Conservation (phyloP, 2,113 vertebrate genomes). For the Chascanopsetta lugubris region DNA sequence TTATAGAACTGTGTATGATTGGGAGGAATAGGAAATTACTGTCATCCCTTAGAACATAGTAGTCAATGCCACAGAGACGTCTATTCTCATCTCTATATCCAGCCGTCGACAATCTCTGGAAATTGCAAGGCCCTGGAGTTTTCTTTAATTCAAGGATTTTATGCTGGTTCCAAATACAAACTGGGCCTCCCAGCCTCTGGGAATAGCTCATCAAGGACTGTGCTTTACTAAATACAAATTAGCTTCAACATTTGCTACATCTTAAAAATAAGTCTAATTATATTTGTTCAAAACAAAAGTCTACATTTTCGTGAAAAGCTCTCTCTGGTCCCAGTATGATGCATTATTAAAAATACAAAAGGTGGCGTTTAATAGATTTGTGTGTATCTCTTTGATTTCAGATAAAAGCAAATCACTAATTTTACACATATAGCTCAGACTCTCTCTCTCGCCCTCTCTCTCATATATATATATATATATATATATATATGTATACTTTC, state of each 20-base stretch:
- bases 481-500: constrained; percentile 51
- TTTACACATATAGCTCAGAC: constrained; percentile 59
- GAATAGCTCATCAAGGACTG: constrained; percentile 83
- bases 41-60: constrained; percentile 48
- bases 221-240: constrained; percentile 84
- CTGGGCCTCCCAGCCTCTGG: constrained; percentile 73
- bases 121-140: constrained; percentile 80
- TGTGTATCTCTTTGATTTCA: constrained; percentile 76
- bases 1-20: constrained; percentile 51
- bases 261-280: constrained; percentile 82
- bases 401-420: constrained; percentile 76
- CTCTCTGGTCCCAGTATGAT: constrained; percentile 72
- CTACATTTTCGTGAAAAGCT: constrained; percentile 77
- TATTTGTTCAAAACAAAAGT: constrained; percentile 82
- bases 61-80: constrained; percentile 62
- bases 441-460: constrained; percentile 42
- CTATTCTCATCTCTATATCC: constrained; percentile 71
- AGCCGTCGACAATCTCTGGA: constrained; percentile 77
- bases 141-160: constrained; percentile 85
- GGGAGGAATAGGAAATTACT: constrained; percentile 56
- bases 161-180: constrained; percentile 79
- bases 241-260: constrained; percentile 74
- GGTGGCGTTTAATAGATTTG: constrained; percentile 74
- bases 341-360: constrained; percentile 77
- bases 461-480: neutral